Conservation (phyloP, 2,797 vertebrate genomes). For the Girardinus metallicus region DNA sequence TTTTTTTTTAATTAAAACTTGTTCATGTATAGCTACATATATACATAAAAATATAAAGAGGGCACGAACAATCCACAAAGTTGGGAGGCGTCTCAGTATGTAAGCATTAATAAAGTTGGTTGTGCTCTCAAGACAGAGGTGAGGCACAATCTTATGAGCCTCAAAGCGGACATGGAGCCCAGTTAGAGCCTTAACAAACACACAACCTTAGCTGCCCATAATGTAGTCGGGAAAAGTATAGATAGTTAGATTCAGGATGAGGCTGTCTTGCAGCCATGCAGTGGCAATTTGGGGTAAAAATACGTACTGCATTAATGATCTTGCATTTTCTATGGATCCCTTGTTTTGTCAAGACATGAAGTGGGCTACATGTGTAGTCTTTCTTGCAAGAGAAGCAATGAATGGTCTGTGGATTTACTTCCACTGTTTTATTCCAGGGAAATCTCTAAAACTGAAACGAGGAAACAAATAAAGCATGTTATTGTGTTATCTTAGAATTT, state of each 20-base stretch:
- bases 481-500: background rate
- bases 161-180: background rate
- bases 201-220: background rate
- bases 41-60: background rate
- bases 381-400: background rate
- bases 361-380: background rate
- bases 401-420: background rate
- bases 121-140: background rate
- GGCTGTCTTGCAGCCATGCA: background rate
- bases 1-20: too few relatives aligned
- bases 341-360: background rate
- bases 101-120: background rate
- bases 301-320: background rate
- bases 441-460: background rate
- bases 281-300: background rate
- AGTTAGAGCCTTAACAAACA: background rate
- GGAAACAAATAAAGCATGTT: background rate
- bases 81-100: background rate
- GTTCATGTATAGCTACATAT: too few relatives aligned
- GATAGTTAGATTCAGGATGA: background rate
- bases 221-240: background rate
- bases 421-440: background rate
- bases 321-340: background rate
- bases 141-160: background rate
- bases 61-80: background rate